Percentiles rank a stretch among this genome's conserved stretches.
phyloP scores from a whole-genome alignment of 2,888 invertebrate species.

The Polymixis flavicincta region DNA sequence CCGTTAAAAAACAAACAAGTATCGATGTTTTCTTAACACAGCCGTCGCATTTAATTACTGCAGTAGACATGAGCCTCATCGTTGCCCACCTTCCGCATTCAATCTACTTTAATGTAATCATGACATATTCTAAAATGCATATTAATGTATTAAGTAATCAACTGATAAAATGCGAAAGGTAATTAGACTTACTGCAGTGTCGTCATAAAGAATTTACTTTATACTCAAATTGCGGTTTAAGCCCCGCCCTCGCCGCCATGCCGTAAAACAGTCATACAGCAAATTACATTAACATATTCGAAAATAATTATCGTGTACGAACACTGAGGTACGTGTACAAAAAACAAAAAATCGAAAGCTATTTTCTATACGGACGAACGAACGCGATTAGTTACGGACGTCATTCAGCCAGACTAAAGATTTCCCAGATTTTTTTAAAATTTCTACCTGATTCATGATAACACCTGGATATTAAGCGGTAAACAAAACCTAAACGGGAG shows the following conservation, averaged over 20 bases:
- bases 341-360: conserved; percentile 41
- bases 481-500: conserved; percentile 56
- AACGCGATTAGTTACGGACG: conserved; percentile 46
- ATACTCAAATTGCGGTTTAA: conserved; percentile 42
- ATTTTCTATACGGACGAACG: conserved; percentile 42
- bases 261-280: conserved; percentile 20
- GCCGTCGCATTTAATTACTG: background rate
- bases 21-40: background rate
- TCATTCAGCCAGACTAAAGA: conserved; percentile 41
- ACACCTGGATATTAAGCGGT: conserved; percentile 48
- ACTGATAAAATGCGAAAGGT: conserved; percentile 42
- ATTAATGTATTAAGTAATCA: conserved; percentile 46
- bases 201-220: conserved; percentile 32
- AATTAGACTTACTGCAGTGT: conserved; percentile 35
- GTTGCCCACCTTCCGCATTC: conserved; percentile 16
- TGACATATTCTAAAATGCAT: conserved; percentile 26
- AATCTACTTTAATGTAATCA: conserved; percentile 4
- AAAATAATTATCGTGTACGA: conserved; percentile 43
- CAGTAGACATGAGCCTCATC: conserved; percentile 8
- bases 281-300: conserved; percentile 36
- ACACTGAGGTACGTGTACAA: conserved; percentile 34
- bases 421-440: too few relatives aligned
- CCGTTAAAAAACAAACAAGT: background rate
- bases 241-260: conserved; percentile 28
- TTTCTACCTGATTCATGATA: conserved; percentile 39